Evolutionary conservation across 2,888 invertebrate species (phyloP).

Genomic region (Phortica okadai): DNA sequence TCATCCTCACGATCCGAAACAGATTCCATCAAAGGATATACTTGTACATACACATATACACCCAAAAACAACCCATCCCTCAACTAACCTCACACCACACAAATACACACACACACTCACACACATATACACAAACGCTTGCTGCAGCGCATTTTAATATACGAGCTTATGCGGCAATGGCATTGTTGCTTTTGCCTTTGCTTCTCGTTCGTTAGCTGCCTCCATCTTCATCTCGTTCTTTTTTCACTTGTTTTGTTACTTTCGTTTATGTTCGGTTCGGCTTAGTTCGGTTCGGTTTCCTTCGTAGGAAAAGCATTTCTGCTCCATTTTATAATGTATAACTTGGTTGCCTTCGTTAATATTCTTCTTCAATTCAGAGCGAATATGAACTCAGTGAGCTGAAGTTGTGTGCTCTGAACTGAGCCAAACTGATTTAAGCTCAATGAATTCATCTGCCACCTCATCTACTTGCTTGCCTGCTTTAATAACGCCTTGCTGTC

Average conservation of each 20-base stretch:
- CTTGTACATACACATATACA: slow-evolving; percentile 19
- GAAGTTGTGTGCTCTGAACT: not conserved
- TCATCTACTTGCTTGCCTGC: slow-evolving; percentile 40
- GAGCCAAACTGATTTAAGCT: not conserved
- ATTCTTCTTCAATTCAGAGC: slow-evolving; percentile 65
- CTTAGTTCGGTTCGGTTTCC: not conserved
- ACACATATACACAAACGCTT: slow-evolving; percentile 4
- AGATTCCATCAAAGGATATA: slow-evolving; percentile 14
- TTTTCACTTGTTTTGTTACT: slow-evolving; percentile 58
- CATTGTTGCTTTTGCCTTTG: slow-evolving; percentile 38
- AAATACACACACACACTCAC: slow-evolving; percentile 11
- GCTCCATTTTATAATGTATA: slow-evolving; percentile 39
- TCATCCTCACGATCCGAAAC: slow-evolving; percentile 8
- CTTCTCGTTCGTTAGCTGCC: not conserved
- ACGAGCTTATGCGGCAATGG: slow-evolving; percentile 4
- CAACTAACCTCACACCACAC: slow-evolving; percentile 6
- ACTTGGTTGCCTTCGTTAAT: slow-evolving; percentile 62
- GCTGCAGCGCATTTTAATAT: slow-evolving; percentile 11
- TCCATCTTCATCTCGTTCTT: slow-evolving; percentile 11
- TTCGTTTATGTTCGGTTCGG: slow-evolving; percentile 30
- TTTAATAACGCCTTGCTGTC: slow-evolving; percentile 51
- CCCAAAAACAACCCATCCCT: slow-evolving; percentile 9
- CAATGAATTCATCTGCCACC: slow-evolving; percentile 41
- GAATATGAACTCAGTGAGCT: slow-evolving; percentile 22
- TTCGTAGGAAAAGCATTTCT: not conserved